Conservation (phyloP, 2,113 vertebrate species). For the Forbesichthys agassizii region DNA sequence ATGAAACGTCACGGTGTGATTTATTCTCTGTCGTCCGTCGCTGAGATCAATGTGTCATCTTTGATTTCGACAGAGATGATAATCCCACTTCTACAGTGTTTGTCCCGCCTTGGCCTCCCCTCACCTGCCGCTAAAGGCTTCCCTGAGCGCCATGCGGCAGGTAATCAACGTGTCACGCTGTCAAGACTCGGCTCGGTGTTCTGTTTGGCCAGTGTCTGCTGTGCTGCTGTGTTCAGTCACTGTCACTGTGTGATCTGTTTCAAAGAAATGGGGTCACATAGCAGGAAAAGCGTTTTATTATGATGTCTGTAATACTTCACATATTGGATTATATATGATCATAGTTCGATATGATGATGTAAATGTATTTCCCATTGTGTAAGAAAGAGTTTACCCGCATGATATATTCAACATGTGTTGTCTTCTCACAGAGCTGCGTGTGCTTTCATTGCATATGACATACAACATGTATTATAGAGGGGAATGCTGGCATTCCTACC, state of each 20-base stretch:
- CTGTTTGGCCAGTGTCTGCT: no score
- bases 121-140: constrained; percentile 4
- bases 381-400: no score
- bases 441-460: neutral
- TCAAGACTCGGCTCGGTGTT: no score
- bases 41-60: constrained; percentile 32
- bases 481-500: constrained; percentile 24
- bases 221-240: no score
- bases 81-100: constrained; percentile 14
- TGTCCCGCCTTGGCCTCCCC: neutral
- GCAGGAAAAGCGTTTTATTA: no score
- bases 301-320: no score
- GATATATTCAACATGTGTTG: neutral
- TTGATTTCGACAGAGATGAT: constrained; percentile 26
- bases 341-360: no score
- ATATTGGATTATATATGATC: no score
- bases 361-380: no score
- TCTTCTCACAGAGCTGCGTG: neutral
- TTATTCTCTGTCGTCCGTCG: constrained; percentile 33
- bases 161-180: neutral
- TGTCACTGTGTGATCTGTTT: no score
- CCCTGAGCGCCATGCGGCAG: neutral
- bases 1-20: constrained; percentile 60
- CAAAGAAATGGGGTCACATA: no score
- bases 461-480: constrained; percentile 13